These are phyloP conservation scores for Gasteruption jaculator DNA, from an alignment of 2,888 invertebrate species.

Conservation along the genomic window DNA sequence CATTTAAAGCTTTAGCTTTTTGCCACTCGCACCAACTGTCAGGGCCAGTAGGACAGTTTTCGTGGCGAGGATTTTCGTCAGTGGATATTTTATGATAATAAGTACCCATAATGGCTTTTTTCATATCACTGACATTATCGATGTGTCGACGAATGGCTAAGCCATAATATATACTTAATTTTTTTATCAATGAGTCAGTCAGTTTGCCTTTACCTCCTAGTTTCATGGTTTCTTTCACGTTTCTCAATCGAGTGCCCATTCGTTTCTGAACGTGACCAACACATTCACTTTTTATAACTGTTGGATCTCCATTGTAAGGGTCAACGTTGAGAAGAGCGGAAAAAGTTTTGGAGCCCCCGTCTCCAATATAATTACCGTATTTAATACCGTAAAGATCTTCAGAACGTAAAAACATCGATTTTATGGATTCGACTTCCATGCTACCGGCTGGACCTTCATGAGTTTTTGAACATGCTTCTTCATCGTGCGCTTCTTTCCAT, in stretches of 20 bases:
- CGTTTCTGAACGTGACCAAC: slow-evolving; percentile 13
- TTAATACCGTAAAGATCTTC: slow-evolving; percentile 12
- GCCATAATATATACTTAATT: slow-evolving; percentile 23
- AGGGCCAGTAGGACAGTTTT: slow-evolving; percentile 15
- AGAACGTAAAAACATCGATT: slow-evolving; percentile 11
- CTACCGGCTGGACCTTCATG: slow-evolving; percentile 15
- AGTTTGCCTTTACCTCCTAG: slow-evolving; percentile 20
- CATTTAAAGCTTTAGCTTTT: slow-evolving; percentile 14
- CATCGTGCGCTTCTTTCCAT: slow-evolving; percentile 16
- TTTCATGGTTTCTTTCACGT: slow-evolving; percentile 9
- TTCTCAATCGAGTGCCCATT: slow-evolving; percentile 17
- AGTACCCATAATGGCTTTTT: slow-evolving; percentile 24
- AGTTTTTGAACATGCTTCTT: slow-evolving; percentile 14
- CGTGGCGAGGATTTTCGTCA: slow-evolving; percentile 18
- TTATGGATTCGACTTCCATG: slow-evolving; percentile 13
- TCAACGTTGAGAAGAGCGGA: slow-evolving; percentile 11
- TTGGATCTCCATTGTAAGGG: slow-evolving; percentile 10
- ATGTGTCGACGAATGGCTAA: slow-evolving; percentile 24
- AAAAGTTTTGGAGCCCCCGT: slow-evolving; percentile 19
- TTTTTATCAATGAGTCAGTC: slow-evolving; percentile 20
- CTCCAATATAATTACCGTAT: slow-evolving; percentile 19
- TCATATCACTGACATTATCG: slow-evolving; percentile 22
- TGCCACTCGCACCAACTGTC: slow-evolving; percentile 21
- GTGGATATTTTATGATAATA: slow-evolving; percentile 24
- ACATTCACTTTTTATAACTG: slow-evolving; percentile 12